These are phyloP conservation scores for Peucedramus taeniatus DNA, from an alignment of 2,113 vertebrate species.

Conservation along the genomic window DNA sequence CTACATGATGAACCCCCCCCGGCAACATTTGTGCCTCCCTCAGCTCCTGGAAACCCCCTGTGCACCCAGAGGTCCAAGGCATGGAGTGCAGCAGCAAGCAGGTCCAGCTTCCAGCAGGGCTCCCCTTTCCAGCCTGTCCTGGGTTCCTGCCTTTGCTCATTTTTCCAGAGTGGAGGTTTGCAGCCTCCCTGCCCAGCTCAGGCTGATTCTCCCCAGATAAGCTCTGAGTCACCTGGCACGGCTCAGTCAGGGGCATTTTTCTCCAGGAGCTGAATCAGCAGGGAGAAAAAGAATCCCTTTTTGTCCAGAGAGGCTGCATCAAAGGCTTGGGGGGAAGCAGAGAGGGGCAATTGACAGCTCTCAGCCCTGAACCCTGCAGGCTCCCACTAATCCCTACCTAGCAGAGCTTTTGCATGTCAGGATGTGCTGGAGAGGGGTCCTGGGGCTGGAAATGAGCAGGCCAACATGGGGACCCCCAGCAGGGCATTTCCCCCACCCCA, in stretches of 20 bases:
- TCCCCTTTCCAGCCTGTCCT: background rate
- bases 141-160: background rate
- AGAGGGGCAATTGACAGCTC: background rate
- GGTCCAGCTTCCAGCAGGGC: background rate
- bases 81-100: background rate
- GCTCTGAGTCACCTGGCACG: slow-evolving; percentile 27
- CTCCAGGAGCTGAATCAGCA: slow-evolving; percentile 48
- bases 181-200: background rate
- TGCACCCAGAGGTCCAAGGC: background rate
- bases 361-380: background rate
- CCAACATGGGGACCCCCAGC: background rate
- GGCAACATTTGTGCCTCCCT: background rate
- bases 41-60: background rate
- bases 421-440: background rate
- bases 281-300: background rate
- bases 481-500: background rate
- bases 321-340: background rate
- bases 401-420: background rate
- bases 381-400: background rate
- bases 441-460: background rate
- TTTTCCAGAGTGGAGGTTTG: background rate
- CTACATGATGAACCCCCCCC: background rate
- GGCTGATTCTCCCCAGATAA: background rate
- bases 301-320: background rate
- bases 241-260: background rate